Conservation (phyloP, 2,797 vertebrate species). For the Sebastes kiyomatsui region DNA sequence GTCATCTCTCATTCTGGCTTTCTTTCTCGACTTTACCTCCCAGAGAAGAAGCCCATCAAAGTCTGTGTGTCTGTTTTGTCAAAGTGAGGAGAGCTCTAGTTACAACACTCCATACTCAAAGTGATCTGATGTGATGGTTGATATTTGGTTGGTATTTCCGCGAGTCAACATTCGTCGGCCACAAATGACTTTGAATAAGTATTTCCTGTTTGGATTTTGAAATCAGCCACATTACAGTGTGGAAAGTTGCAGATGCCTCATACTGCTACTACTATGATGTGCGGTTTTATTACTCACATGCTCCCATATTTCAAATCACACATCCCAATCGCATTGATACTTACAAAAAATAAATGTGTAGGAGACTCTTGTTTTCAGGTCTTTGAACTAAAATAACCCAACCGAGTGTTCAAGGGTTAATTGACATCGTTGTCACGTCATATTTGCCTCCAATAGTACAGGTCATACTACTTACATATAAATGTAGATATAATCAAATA, state of each 20-base stretch:
- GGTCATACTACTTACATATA: not conserved
- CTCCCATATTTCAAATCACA: slow-evolving; percentile 41
- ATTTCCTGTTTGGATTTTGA: slow-evolving; percentile 36
- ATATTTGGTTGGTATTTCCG: slow-evolving; percentile 9
- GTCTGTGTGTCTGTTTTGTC: not conserved
- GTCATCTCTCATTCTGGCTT: slow-evolving; percentile 49
- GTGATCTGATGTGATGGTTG: not conserved
- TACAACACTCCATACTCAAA: not conserved
- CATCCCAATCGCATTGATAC: not conserved
- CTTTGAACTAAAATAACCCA: not conserved
- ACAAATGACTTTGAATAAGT: not conserved
- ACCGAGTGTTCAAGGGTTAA: not conserved
- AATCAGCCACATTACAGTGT: slow-evolving; percentile 44
- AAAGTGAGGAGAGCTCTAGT: slow-evolving; percentile 3
- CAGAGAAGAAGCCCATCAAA: slow-evolving; percentile 16
- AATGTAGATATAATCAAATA: not conserved
- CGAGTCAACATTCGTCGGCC: slow-evolving; percentile 23
- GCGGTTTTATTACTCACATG: slow-evolving; percentile 50
- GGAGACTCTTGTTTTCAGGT: slow-evolving; percentile 9
- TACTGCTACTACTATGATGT: slow-evolving; percentile 41
- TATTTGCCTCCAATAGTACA: not conserved
- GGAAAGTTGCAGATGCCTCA: slow-evolving; percentile 57
- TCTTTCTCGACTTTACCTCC: slow-evolving; percentile 19
- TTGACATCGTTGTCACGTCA: not conserved
- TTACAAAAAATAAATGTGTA: not conserved